Conservation (phyloP, 1,140 invertebrate species). For the Tetramorium alpestre region DNA sequence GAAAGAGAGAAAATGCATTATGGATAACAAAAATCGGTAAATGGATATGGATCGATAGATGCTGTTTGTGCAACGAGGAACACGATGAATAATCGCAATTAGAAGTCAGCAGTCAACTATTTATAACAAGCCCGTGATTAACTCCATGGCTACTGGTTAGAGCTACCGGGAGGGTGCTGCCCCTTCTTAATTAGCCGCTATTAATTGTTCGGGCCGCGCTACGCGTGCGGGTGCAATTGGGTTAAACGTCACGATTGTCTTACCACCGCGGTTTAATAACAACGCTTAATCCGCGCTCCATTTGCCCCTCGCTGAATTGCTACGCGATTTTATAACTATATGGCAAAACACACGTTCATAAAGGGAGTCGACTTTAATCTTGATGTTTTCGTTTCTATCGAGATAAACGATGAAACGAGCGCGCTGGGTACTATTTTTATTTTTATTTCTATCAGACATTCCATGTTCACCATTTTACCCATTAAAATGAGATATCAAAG, state of each 20-base stretch:
- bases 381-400: not conserved
- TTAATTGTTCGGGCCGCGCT: slow-evolving; percentile 65
- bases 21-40: not conserved
- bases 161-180: slow-evolving; percentile 24
- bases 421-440: not conserved
- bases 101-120: slow-evolving; percentile 57
- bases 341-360: slow-evolving; percentile 26
- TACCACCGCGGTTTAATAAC: slow-evolving; percentile 61
- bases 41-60: not conserved
- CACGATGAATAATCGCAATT: slow-evolving; percentile 66
- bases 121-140: slow-evolving; percentile 65
- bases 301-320: not conserved
- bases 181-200: slow-evolving; percentile 70
- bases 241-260: slow-evolving; percentile 70
- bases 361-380: slow-evolving; percentile 6
- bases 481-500: not conserved
- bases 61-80: not conserved
- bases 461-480: not conserved
- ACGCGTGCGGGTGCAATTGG: slow-evolving; percentile 51
- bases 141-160: slow-evolving; percentile 37
- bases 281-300: slow-evolving; percentile 63
- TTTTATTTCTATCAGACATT: not conserved
- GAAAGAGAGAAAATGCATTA: too few species aligned
- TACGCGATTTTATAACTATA: not conserved
- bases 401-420: slow-evolving; percentile 11